A percentile compares a stretch with the other conserved stretches of the same genome.
These are phyloP conservation scores for Enchytraeus crypticus DNA, from an alignment of 2,888 invertebrate species.

Conservation along the genomic window DNA sequence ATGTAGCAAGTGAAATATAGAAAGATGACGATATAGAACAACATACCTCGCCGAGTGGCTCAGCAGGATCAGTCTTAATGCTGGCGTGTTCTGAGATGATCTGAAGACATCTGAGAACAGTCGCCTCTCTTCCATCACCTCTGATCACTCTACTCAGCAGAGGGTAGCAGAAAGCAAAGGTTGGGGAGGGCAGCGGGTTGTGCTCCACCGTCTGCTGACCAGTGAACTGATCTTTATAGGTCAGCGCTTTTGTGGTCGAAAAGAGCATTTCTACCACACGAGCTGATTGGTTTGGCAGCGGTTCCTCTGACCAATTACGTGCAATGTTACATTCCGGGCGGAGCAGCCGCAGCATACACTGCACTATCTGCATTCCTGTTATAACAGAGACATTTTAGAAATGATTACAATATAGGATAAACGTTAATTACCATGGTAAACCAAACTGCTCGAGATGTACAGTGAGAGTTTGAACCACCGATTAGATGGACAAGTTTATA, in stretches of 20 bases:
- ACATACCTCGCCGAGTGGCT: constrained; percentile 11
- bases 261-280: constrained; percentile 58
- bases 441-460: no score
- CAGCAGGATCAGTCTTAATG: constrained; percentile 50
- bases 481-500: no score
- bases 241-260: constrained; percentile 7
- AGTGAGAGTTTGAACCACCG: no score
- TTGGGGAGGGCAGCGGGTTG: constrained; percentile 57
- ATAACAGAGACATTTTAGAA: no score
- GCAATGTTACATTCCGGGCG: constrained; percentile 74
- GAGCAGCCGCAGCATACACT: constrained; percentile 65
- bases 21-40: no score
- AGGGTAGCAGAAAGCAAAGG: constrained; percentile 74
- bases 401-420: no score
- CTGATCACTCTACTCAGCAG: constrained; percentile 54
- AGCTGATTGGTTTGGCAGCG: constrained; percentile 57
- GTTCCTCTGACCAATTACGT: constrained; percentile 64
- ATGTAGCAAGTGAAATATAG: no score
- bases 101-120: constrained; percentile 38
- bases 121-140: constrained; percentile 26
- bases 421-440: no score
- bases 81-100: constrained; percentile 59
- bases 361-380: constrained; percentile 59
- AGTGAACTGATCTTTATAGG: neutral
- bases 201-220: neutral